Percentiles rank a stretch among this genome's conserved stretches.
phyloP scores from a whole-genome alignment of 2,797 vertebrate species.

The Chloroceryle inda region DNA sequence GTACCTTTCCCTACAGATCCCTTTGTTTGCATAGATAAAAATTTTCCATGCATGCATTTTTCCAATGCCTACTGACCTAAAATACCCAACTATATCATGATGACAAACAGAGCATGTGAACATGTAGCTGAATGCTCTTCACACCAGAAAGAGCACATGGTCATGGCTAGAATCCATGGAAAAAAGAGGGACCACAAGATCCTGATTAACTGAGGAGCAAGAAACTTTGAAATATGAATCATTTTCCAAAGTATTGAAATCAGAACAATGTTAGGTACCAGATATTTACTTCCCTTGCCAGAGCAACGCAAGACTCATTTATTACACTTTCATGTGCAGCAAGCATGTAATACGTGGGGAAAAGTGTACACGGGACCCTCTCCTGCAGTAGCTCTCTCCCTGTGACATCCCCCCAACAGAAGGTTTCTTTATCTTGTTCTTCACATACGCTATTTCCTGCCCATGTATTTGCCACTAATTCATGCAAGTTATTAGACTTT shows the following conservation, averaged over 20 bases:
- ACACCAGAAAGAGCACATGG: accelerated
- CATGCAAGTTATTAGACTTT: background rate
- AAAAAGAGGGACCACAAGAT: background rate
- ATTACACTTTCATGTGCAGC: background rate
- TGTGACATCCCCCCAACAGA: background rate
- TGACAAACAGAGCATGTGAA: accelerated
- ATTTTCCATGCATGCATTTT: background rate
- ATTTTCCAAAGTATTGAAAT: background rate
- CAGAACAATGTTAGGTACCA: background rate
- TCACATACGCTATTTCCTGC: background rate
- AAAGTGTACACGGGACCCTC: background rate
- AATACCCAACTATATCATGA: accelerated
- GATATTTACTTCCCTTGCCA: background rate
- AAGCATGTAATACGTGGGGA: accelerated
- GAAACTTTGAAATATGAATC: background rate
- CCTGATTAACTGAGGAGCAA: background rate
- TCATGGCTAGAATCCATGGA: background rate
- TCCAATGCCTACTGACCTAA: background rate
- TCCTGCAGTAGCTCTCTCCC: background rate
- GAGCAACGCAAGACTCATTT: background rate
- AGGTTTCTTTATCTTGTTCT: background rate
- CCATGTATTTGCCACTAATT: background rate
- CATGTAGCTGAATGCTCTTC: background rate
- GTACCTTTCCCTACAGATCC: background rate
- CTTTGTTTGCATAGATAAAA: background rate